These are phyloP conservation scores for Drosophila ustulata DNA, from an alignment of 2,888 invertebrate genomes.

Conservation along the genomic window DNA sequence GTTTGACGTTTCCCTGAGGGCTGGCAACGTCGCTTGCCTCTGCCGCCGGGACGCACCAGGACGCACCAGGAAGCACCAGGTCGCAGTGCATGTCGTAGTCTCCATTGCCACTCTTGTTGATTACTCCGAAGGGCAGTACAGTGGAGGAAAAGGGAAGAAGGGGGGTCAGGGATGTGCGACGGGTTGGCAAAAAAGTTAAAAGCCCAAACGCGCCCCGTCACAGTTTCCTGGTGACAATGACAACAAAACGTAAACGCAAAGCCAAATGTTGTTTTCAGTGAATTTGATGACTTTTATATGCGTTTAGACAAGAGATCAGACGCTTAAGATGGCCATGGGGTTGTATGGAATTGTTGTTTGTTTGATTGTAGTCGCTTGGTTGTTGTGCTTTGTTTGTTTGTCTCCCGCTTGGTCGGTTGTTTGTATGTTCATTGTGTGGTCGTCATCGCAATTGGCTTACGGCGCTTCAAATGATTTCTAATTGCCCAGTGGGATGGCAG, in stretches of 20 bases:
- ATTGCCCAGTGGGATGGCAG: slow-evolving; percentile 63
- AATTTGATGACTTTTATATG: slow-evolving; percentile 84
- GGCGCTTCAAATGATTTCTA: slow-evolving; percentile 82
- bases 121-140: slow-evolving; percentile 50
- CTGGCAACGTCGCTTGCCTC: slow-evolving; percentile 57
- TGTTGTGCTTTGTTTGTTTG: slow-evolving; percentile 33
- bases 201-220: slow-evolving; percentile 54
- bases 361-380: slow-evolving; percentile 12
- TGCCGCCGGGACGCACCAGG: slow-evolving; percentile 38
- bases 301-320: slow-evolving; percentile 83
- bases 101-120: slow-evolving; percentile 79
- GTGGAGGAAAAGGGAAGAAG: not conserved
- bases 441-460: slow-evolving; percentile 73
- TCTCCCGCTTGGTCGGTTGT: slow-evolving; percentile 35
- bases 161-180: slow-evolving; percentile 37
- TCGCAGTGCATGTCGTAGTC: slow-evolving; percentile 60
- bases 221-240: slow-evolving; percentile 69
- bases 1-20: slow-evolving; percentile 83
- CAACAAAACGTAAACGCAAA: slow-evolving; percentile 75
- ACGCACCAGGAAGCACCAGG: slow-evolving; percentile 45
- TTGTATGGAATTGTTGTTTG: slow-evolving; percentile 35
- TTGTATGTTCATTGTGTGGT: slow-evolving; percentile 50
- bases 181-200: slow-evolving; percentile 68
- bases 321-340: slow-evolving; percentile 83
- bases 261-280: slow-evolving; percentile 83